These are phyloP conservation scores for Dendrocincla fuliginosa DNA, from an alignment of 2,797 vertebrate genomes.

Conservation along the genomic window DNA sequence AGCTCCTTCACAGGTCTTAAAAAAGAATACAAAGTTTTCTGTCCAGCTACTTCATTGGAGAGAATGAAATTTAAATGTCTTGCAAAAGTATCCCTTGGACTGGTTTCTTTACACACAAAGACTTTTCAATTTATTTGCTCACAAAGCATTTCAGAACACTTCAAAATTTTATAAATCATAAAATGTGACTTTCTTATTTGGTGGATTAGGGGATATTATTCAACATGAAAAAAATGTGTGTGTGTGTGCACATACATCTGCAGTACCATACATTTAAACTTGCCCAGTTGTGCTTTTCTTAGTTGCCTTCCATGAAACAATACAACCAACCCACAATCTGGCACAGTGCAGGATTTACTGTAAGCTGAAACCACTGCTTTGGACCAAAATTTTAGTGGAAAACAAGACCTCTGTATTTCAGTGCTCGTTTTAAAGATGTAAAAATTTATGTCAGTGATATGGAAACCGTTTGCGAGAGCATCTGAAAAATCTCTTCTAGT, in stretches of 20 bases:
- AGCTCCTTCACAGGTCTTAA: not conserved
- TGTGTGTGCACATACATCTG: not conserved
- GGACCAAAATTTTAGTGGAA: not conserved
- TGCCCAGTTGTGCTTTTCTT: not conserved
- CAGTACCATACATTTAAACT: not conserved
- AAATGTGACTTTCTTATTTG: not conserved
- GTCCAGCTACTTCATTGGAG: not conserved
- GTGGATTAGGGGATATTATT: not conserved
- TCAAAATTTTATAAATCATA: not conserved
- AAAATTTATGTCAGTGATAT: not conserved
- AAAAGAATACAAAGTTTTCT: not conserved
- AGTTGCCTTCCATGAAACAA: not conserved
- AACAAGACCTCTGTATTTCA: not conserved
- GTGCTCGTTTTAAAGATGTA: not conserved
- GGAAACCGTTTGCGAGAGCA: not conserved
- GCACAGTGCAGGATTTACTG: not conserved
- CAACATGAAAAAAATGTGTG: not conserved
- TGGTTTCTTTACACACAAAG: not conserved
- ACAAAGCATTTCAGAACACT: not conserved
- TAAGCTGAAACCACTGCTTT: not conserved
- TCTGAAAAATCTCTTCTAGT: not conserved
- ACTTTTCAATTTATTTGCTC: not conserved
- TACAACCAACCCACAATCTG: not conserved
- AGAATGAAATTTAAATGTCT: not conserved
- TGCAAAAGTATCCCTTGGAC: not conserved